A percentile compares a stretch with the other conserved stretches of the same genome.
Conservation (phyloP, 2,888 invertebrate genomes). For the Lobophora halterata region DNA sequence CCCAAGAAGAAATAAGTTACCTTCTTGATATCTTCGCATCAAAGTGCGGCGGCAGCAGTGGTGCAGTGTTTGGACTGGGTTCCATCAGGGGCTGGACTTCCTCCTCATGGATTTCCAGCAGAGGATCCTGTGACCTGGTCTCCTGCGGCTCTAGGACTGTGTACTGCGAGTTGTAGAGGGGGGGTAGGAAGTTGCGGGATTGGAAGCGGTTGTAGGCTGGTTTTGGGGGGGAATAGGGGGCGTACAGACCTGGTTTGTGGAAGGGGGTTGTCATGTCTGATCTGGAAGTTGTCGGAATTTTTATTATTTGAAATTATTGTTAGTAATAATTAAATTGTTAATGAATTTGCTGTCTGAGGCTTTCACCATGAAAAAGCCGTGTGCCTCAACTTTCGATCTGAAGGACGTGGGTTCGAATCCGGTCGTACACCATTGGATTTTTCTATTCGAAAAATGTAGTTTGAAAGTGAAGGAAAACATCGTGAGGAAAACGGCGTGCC, state of each 20-base stretch:
- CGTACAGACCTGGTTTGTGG: slow-evolving; percentile 78
- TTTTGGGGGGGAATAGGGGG: slow-evolving; percentile 72
- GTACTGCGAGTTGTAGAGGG: slow-evolving; percentile 60
- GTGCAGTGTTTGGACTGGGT: slow-evolving; percentile 48
- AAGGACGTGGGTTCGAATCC: too few species aligned
- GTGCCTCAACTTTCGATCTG: too few species aligned
- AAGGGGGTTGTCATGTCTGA: slow-evolving; percentile 59
- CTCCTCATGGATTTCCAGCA: slow-evolving; percentile 58
- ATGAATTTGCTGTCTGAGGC: too few species aligned
- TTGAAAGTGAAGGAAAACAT: too few species aligned
- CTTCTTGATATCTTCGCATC: slow-evolving; percentile 51
- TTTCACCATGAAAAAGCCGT: too few species aligned
- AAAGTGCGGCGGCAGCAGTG: slow-evolving; percentile 58
- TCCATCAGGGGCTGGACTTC: slow-evolving; percentile 64
- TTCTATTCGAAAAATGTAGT: too few species aligned
- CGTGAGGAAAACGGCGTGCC: too few species aligned
- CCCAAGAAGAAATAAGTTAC: too few species aligned
- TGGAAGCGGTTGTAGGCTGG: slow-evolving; percentile 45
- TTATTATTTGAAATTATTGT: too few species aligned
- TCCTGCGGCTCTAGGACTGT: slow-evolving; percentile 62
- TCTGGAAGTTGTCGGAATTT: slow-evolving; percentile 51
- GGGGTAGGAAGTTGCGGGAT: slow-evolving; percentile 56
- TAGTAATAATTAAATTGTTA: too few species aligned
- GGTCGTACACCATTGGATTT: too few species aligned
- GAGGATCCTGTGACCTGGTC: slow-evolving; percentile 51